Conservation (phyloP, 1,140 invertebrate species). For the Drosophila watanabei region DNA sequence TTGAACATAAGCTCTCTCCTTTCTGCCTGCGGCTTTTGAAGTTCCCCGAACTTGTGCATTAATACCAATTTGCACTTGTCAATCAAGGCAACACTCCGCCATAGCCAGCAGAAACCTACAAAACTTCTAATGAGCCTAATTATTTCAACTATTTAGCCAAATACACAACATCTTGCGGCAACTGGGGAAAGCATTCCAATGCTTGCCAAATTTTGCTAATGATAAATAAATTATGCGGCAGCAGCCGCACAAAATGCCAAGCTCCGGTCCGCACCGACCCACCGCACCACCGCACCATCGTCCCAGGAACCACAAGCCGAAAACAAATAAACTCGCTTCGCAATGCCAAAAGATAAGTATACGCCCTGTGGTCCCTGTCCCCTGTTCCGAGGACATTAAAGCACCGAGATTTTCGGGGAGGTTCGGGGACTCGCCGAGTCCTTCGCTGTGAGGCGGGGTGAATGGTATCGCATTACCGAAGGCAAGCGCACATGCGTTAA, state of each 20-base stretch:
- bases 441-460: constrained; percentile 9
- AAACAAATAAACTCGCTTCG: constrained; percentile 79
- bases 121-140: constrained; percentile 72
- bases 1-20: neutral
- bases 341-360: constrained; percentile 77
- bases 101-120: constrained; percentile 28
- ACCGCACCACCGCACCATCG: neutral
- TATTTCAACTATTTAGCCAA: constrained; percentile 78
- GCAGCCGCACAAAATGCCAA: constrained; percentile 67
- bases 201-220: constrained; percentile 78
- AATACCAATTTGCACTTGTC: constrained; percentile 56
- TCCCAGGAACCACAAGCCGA: constrained; percentile 66
- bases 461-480: constrained; percentile 60
- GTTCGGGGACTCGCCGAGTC: constrained; percentile 7
- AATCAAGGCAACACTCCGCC: constrained; percentile 28
- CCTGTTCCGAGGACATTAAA: constrained; percentile 45
- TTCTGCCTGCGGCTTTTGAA: constrained; percentile 28
- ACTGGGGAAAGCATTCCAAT: constrained; percentile 47
- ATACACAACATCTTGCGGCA: constrained; percentile 39
- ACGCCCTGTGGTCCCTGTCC: constrained; percentile 49
- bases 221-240: constrained; percentile 82
- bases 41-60: constrained; percentile 37
- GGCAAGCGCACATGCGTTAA: constrained; percentile 71
- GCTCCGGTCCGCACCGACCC: neutral
- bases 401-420: constrained; percentile 3